phyloP scores from a whole-genome alignment of 2,888 invertebrate genomes.

The Spilosoma lubricipeda region DNA sequence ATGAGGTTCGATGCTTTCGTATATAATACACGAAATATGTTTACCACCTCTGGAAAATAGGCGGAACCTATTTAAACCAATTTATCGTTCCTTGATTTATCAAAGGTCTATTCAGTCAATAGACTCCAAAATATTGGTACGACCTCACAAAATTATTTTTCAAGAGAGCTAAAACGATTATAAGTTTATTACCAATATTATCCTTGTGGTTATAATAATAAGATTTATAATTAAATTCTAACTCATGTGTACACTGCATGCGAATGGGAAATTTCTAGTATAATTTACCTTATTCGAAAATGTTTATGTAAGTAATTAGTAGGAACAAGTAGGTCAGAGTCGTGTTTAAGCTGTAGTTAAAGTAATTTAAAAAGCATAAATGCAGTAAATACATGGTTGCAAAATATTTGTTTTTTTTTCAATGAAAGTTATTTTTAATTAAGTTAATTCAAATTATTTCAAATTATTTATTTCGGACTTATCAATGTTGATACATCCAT shows the following conservation, averaged over 20 bases:
- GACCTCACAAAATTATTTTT: conserved; percentile 54
- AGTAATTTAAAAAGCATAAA: background rate
- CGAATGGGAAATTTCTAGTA: conserved; percentile 32
- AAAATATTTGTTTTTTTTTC: background rate
- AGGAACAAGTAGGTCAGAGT: conserved; percentile 31
- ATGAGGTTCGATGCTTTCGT: conserved; percentile 3
- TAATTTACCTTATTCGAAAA: conserved; percentile 32
- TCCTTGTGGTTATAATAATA: conserved; percentile 17
- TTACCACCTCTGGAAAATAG: conserved; percentile 42
- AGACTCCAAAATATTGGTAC: conserved; percentile 67
- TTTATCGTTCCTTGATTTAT: conserved; percentile 62
- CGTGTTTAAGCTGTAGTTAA: background rate
- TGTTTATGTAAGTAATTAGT: conserved; percentile 38
- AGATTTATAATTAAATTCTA: conserved; percentile 38
- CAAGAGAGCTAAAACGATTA: conserved; percentile 43
- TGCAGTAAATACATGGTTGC: background rate
- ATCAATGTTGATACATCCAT: too few species aligned
- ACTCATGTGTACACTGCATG: conserved; percentile 30
- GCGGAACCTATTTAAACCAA: conserved; percentile 64
- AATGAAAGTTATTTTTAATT: background rate
- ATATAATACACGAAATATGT: conserved; percentile 45
- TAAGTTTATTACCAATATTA: conserved; percentile 24
- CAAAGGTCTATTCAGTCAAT: conserved; percentile 61
- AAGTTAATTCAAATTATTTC: too few species aligned
- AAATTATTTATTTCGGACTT: too few species aligned